Base-by-base conservation (phyloP, 1,140 invertebrate genomes). In the Galleria mellonella region DNA sequence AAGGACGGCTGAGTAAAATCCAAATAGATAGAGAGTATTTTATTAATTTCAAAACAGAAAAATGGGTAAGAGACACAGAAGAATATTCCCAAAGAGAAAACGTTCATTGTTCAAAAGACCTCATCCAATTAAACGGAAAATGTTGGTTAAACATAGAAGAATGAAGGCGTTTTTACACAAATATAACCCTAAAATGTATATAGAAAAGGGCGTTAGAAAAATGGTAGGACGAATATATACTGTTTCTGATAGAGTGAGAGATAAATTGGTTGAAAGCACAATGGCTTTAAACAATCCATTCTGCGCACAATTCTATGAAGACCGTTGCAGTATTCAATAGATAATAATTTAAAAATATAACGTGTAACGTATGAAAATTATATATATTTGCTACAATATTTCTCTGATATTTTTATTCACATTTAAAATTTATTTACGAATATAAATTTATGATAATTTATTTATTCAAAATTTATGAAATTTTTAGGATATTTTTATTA, bases 51-150 rank as follows among this genome's bases (percentile, higher is more conserved):
- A 30, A 30, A 23, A 37, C 0, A 9, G 10, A 42, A 48, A 31
- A 37, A 78, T 73, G 72, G 71, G 60, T 9, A 74, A 64, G 31
- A 49, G 55, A 9, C 63, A 48, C 28, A 50, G 69, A 43, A 61
- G 58, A 54, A 63, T 72, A 8, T 75, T 78, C 13, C 63, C 60
- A 5, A 72, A 62, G 43, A 70, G 54, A 41, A 78, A 78, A 43
- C 29, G 55, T 28, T 76, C 72, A 1, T 58, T 79, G 2, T 81
- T 76, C 52, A 73, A 71, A 9, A 50, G 76, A 63, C 71, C 73
- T 4, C 67, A 75, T 53, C 73, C 71, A 0, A 75, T 75, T 6
- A 68, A 68, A 38, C 36, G 71, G n/a, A 76, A 76, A 38, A 79
- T 79, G 62, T 60, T 64, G 45, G 30, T 73, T 9, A 57, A 48